phyloP scores from a whole-genome alignment of 2,113 vertebrate genomes.

The Tachysurus fulvidraco region DNA sequence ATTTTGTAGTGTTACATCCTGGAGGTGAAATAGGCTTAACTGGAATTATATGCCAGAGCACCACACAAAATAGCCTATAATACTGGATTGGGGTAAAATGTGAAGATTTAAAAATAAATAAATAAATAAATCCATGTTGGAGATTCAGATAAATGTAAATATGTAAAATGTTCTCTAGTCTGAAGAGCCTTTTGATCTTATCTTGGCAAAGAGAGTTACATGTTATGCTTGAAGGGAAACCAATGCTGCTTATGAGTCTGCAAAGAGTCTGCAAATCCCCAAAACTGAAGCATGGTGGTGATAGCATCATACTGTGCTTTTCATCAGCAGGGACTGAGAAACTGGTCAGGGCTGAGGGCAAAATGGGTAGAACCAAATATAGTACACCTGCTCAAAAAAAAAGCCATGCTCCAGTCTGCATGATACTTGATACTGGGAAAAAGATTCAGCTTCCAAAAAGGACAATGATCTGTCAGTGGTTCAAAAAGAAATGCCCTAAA shows the following conservation, averaged over 20 bases:
- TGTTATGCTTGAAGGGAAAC: background rate
- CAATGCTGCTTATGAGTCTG: background rate
- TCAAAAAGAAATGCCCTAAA: background rate
- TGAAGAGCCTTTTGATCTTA: background rate
- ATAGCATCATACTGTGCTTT: background rate
- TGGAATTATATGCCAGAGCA: background rate
- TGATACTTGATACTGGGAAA: background rate
- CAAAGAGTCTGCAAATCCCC: background rate
- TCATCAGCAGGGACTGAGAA: background rate
- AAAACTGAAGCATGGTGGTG: background rate
- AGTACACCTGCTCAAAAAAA: background rate
- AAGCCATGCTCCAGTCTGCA: background rate
- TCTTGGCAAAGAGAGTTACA: background rate
- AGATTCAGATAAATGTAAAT: background rate
- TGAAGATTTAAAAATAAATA: background rate
- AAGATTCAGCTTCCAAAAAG: background rate
- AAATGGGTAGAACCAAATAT: background rate
- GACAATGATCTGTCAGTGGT: background rate
- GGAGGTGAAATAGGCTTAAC: background rate
- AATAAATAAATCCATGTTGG: background rate
- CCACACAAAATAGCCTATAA: background rate
- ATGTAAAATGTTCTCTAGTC: background rate
- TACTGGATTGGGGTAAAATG: background rate
- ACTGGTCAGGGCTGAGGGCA: background rate
- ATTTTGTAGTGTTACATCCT: background rate